Percentiles rank a stretch among this genome's conserved stretches.
phyloP scores from a whole-genome alignment of 2,888 invertebrate species.

The Chrysolina oricalcia region DNA sequence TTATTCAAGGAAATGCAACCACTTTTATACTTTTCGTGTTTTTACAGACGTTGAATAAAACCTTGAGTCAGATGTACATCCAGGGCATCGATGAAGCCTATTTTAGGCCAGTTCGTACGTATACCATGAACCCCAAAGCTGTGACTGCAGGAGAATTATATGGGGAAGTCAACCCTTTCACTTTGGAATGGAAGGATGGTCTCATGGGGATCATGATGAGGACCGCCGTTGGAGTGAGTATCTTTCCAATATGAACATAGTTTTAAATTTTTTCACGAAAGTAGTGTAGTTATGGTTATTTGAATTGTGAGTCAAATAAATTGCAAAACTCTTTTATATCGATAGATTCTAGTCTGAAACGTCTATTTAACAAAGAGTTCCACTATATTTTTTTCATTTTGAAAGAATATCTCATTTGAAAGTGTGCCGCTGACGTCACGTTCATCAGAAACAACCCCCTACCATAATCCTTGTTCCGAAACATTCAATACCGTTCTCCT shows the following conservation, averaged over 20 bases:
- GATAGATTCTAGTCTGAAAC: too few species aligned
- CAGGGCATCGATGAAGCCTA: conserved; percentile 77
- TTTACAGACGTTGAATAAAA: conserved; percentile 80
- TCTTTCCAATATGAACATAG: background rate
- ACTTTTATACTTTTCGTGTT: conserved; percentile 3
- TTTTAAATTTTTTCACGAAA: too few species aligned
- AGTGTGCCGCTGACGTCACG: too few species aligned
- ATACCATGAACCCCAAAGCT: conserved; percentile 91
- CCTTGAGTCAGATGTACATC: conserved; percentile 79
- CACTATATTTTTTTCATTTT: too few species aligned
- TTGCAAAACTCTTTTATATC: too few species aligned
- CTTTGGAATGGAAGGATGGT: conserved; percentile 94
- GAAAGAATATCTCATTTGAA: too few species aligned
- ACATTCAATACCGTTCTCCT: too few species aligned
- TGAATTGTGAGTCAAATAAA: too few species aligned
- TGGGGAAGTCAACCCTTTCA: conserved; percentile 87
- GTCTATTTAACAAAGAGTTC: too few species aligned
- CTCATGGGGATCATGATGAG: conserved; percentile 82
- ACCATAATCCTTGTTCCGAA: too few species aligned
- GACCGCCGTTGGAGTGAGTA: conserved; percentile 74
- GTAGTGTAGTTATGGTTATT: too few species aligned
- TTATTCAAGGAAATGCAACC: background rate
- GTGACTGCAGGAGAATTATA: conserved; percentile 91
- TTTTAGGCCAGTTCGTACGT: conserved; percentile 84
- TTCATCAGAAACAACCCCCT: too few species aligned